Conservation (phyloP, 2,888 invertebrate species). For the Pseudolycoriella hygida region DNA sequence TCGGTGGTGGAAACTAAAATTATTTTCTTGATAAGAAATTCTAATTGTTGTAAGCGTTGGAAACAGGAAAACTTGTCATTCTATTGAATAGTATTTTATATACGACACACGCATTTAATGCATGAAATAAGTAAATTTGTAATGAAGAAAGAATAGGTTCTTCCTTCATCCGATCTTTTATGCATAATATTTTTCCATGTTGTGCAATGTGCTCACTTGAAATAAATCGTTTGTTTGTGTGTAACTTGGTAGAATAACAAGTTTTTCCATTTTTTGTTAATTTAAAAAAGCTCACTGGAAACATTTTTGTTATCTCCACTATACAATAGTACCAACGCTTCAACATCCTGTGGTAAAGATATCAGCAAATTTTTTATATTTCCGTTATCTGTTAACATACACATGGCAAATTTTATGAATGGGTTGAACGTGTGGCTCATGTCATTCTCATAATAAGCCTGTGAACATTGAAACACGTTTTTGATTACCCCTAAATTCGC, state of each 20-base stretch:
- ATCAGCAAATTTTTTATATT: constrained; percentile 27
- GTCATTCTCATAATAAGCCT: constrained; percentile 30
- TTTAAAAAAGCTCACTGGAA: constrained; percentile 16
- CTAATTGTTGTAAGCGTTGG: too few species aligned
- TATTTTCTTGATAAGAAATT: constrained; percentile 3
- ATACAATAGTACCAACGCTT: constrained; percentile 38
- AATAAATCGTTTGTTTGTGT: too few species aligned
- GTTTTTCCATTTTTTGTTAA: too few species aligned
- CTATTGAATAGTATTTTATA: too few species aligned
- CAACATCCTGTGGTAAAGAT: constrained; percentile 31
- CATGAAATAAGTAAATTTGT: too few species aligned
- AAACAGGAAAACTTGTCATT: too few species aligned
- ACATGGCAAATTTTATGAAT: constrained; percentile 33
- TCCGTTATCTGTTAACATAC: constrained; percentile 32
- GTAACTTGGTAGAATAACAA: too few species aligned
- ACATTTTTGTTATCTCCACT: constrained; percentile 27
- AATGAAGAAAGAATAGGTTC: too few species aligned
- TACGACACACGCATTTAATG: too few species aligned
- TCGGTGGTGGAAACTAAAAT: constrained; percentile 22
- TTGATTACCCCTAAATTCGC: not conserved
- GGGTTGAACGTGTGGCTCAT: constrained; percentile 26
- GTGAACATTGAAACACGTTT: constrained; percentile 11
- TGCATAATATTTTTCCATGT: too few species aligned
- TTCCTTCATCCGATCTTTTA: too few species aligned
- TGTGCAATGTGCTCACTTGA: too few species aligned